Evolutionary conservation across 2,113 vertebrate genomes (phyloP).

Genomic region (Polyodon spathula): DNA sequence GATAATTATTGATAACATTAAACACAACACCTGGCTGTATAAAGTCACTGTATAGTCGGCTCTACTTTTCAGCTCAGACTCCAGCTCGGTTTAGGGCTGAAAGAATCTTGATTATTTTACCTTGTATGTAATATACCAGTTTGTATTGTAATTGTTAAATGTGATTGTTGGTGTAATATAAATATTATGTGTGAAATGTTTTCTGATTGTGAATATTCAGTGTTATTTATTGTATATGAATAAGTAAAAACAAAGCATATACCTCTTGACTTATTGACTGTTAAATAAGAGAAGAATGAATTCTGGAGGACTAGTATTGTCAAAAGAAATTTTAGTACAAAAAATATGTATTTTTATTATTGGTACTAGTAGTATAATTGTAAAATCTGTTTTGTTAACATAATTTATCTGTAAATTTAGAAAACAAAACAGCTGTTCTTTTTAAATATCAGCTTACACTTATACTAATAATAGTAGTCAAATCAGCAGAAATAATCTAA

Average conservation of each 20-base stretch:
- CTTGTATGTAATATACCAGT: slow-evolving; percentile 12
- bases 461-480: too few species aligned
- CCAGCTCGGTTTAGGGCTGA: neutral
- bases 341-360: too few species aligned
- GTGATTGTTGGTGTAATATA: slow-evolving; percentile 8
- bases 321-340: too few species aligned
- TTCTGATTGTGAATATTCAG: slow-evolving; percentile 7
- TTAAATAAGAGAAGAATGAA: neutral
- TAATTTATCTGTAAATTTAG: too few species aligned
- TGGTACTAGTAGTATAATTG: too few species aligned
- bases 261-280: neutral
- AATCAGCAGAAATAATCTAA: too few species aligned
- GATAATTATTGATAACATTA: too few species aligned
- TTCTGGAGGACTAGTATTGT: too few species aligned
- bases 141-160: slow-evolving; percentile 9
- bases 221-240: slow-evolving; percentile 15
- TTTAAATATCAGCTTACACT: too few species aligned
- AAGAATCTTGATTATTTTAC: neutral
- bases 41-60: neutral
- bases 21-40: slow-evolving; percentile 33
- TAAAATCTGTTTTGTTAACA: too few species aligned
- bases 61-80: neutral
- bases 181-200: slow-evolving; percentile 17
- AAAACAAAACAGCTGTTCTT: too few species aligned
- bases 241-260: neutral